phyloP scores from a whole-genome alignment of 2,797 vertebrate genomes.

The Centropyge bicolor region DNA sequence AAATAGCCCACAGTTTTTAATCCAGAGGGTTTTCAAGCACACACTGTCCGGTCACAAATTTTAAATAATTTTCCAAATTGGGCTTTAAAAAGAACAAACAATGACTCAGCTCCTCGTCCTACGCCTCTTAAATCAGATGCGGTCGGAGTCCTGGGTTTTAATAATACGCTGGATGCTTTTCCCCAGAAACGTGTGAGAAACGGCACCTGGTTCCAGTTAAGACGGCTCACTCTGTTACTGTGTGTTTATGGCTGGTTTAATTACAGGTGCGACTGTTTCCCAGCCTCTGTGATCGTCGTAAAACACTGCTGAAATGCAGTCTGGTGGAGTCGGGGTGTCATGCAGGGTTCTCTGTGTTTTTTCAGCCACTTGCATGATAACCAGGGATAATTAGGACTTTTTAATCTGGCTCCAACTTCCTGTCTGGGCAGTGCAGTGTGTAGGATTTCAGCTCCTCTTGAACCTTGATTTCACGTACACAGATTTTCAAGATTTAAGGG shows the following conservation, averaged over 20 bases:
- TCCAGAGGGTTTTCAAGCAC: neutral
- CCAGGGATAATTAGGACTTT: conserved; percentile 32
- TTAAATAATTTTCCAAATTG: neutral
- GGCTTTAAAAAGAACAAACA: neutral
- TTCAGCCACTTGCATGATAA: conserved; percentile 34
- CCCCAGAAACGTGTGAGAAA: conserved; percentile 26
- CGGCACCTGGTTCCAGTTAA: conserved; percentile 33
- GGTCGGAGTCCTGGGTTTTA: conserved; percentile 16
- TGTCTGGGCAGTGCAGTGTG: conserved; percentile 6
- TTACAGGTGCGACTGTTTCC: conserved; percentile 37
- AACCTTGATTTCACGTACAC: neutral
- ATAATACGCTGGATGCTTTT: neutral
- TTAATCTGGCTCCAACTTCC: conserved; percentile 17
- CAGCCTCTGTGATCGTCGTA: conserved; percentile 4
- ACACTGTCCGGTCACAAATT: neutral
- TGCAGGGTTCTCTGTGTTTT: neutral
- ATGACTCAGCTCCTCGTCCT: neutral
- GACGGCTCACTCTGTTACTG: neutral
- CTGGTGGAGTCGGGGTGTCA: conserved; percentile 9
- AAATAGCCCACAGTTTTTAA: conserved; percentile 1
- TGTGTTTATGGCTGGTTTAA: conserved; percentile 46
- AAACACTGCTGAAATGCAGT: conserved; percentile 16
- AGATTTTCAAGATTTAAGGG: neutral
- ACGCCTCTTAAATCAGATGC: neutral
- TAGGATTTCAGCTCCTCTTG: neutral